Evolutionary conservation across 2,888 invertebrate genomes (phyloP), one percentile per base, ranked within the genome.

Genomic region (Pseudococcus longispinus): DNA sequence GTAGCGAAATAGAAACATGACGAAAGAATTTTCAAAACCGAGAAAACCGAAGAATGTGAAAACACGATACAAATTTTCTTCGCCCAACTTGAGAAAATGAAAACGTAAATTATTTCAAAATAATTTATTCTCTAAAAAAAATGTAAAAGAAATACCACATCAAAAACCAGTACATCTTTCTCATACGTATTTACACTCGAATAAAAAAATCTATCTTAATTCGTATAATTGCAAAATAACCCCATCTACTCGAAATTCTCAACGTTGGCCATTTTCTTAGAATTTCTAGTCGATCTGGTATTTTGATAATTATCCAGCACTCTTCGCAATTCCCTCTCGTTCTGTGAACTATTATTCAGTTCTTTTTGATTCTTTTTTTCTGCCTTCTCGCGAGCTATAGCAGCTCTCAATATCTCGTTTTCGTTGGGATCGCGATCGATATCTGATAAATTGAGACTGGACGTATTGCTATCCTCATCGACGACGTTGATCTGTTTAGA

Each of bases 391-490:
- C 55, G 70, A 20, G 18, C n/a, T 26, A n/a, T n/a, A 4, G 55
- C 80, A 9, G 23, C 55, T 26, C 55, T 55, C 15, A 86, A 11
- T 15, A 86, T 2, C 32, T 86, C 77, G 55, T 55, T 86, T 77
- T 77, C 46, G 32, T 86, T 80, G 5, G 86, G 77, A 51, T 86
- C 86, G 4, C 32, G 77, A 51, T 86, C 86, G 80, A 86, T 55
- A 26, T 74, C 44, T 13, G 86, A 86, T 20, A 77, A 80, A 86
- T 85, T 37, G 9, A 20, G n/a, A 37, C 42, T 65, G 5, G 70
- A 70, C 4, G 15, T 29, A 5, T 70, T 29, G 11, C 18, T 15
- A 5, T 29, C 70, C 29, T 20, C 15, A 3, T 70, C 70, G 0
- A 26, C 15, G 70, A 8, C 20, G n/a, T n/a, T n/a, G 18, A 18